Base-by-base conservation (phyloP, 2,888 invertebrate genomes). In the Cataglyphis rosenhaueri region DNA sequence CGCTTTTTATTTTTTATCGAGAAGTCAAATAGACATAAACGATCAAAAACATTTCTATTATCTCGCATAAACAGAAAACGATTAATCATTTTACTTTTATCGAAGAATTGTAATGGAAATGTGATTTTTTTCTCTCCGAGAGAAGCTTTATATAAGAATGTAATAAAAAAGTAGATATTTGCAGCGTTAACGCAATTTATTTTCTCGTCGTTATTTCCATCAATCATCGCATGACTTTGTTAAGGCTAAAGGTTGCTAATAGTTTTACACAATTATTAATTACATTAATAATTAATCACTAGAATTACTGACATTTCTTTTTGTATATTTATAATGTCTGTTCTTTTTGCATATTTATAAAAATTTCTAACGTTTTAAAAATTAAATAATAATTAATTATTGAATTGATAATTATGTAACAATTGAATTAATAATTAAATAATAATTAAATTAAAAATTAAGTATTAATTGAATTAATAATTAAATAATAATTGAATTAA, bases 161-260 rank as follows among this genome's bases (percentile, higher is more conserved):
- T 10, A 21, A 29, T n/a, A 6, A 78, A 59, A 35, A 15, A 21
- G 35, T 32, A 6, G 6, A 32, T 29, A 66, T 21, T 21, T 8
- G 32, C 21, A 35, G 25, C 10, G 15, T 9, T 66, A 66, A 70
- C 41, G 29, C 21, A 70, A 44, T 32, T 32, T 1, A 3, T 15
- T 32, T 61, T 59, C 32, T 78, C 12, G 55, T 59, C 21, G 29
- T 32, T 70, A 70, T 71, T 79, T 41, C 32, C 44, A 41, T 44
- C 41, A 32, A 59, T 44, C 59, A 35, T 79, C 59, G 8, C 18
- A 18, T 15, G 59, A 78, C n/a, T 41, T 44, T 10, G 15, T 2
- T 5, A 29, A 18, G 3, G 5, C n/a, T 25, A 25, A 25, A 32
- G 9, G 9, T 21, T 29, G 12, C 0, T 2, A 6, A 12, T 18